A percentile compares a stretch with the other conserved stretches of the same genome.
phyloP scores from a whole-genome alignment of 23 tunicate species.

The Ciona savignyi region DNA sequence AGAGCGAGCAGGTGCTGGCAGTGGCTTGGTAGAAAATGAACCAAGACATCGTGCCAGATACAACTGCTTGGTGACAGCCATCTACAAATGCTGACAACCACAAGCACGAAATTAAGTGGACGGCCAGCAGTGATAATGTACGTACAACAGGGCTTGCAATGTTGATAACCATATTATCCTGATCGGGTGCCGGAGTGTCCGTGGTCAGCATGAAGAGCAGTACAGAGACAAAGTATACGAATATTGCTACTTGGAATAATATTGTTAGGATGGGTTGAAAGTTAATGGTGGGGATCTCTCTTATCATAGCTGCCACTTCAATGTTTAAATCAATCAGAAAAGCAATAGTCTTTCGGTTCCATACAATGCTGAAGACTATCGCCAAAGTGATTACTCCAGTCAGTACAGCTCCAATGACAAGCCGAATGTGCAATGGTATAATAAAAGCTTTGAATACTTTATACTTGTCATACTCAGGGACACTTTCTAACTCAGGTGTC shows the following conservation, averaged over 20 bases:
- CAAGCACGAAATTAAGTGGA: background rate
- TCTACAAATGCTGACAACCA: background rate
- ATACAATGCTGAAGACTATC: too few species aligned
- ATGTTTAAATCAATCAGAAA: too few species aligned
- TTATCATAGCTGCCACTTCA: too few species aligned
- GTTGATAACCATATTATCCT: background rate
- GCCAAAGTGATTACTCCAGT: too few species aligned
- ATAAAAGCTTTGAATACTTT: too few species aligned
- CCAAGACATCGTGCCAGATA: background rate
- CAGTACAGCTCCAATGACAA: too few species aligned
- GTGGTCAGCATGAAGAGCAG: background rate
- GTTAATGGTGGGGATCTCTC: too few species aligned
- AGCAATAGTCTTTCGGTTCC: too few species aligned
- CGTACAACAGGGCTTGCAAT: background rate
- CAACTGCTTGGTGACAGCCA: background rate
- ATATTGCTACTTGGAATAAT: background rate
- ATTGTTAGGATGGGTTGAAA: background rate
- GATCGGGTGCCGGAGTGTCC: background rate
- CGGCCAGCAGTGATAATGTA: background rate
- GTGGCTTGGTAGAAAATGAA: background rate
- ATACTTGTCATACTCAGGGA: too few species aligned
- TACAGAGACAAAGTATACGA: background rate
- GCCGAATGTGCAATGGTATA: too few species aligned
- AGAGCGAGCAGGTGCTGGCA: background rate
- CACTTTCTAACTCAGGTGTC: too few species aligned